Base-by-base conservation (phyloP, 2,888 invertebrate species). In the Lepas anatifera region DNA sequence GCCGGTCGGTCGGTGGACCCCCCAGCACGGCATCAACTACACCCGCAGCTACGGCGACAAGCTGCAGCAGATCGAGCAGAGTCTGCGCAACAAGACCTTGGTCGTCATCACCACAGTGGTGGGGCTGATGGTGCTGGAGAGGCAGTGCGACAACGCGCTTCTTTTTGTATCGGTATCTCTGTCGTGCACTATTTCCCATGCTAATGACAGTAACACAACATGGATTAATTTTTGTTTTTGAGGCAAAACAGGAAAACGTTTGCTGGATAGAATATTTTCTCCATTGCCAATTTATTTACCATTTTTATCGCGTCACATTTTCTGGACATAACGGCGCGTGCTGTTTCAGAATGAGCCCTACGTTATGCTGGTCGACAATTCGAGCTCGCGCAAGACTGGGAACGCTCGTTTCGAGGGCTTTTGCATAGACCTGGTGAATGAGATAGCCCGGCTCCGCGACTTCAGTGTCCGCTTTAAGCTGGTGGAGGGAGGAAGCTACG, bases 101-200 rank as follows among this genome's bases (percentile, higher is more conserved):
- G 85, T 89, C 70, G 93, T 97, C 25, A 93, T 94, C 10, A 93
- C 95, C 13, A 90, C 95, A 78, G 81, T 95, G 86, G 96, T 95
- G 81, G 86, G 88, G 81, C 37, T 6, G n/a, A n/a, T n/a, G n/a
- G n/a, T n/a, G n/a, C n/a, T n/a, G n/a, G n/a, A n/a, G n/a, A n/a
- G n/a, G n/a, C n/a, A n/a, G n/a, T n/a, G n/a, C n/a, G n/a, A n/a
- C n/a, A n/a, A n/a, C n/a, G n/a, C n/a, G n/a, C n/a, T n/a, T n/a
- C n/a, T n/a, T n/a, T n/a, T n/a, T n/a, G n/a, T n/a, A n/a, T n/a
- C n/a, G n/a, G 29, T 3, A 22, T 22, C 32, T 3, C 3, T 46
- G 46, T 22, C 46, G n/a, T 25, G 50, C 27, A 25, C 25, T 6
- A 3, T 50, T 8, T 1, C 50, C 7, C 10, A 8, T 6, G n/a